Percentiles rank a stretch among this genome's conserved stretches.
Conservation (phyloP, 2,113 vertebrate genomes). For the Notechis scutatus region DNA sequence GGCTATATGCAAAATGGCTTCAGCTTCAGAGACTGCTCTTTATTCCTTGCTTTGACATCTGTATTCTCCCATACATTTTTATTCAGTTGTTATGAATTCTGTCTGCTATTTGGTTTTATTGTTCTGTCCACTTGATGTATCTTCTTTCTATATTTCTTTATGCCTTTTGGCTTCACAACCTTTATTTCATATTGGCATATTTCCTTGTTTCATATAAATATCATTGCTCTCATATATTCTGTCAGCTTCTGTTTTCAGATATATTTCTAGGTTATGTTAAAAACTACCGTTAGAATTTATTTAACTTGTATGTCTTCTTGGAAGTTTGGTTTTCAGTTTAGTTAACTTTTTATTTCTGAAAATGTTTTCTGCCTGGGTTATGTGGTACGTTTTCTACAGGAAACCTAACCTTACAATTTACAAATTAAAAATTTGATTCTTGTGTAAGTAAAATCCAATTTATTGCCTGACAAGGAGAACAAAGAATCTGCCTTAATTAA, state of each 20-base stretch:
- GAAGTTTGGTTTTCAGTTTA: background rate
- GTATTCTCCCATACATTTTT: accelerated
- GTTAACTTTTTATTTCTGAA: background rate
- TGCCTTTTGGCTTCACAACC: background rate
- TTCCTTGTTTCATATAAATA: background rate
- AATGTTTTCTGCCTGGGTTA: background rate
- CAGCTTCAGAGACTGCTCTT: background rate
- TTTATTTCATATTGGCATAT: background rate
- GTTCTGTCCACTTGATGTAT: background rate
- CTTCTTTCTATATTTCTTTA: accelerated
- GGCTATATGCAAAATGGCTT: background rate
- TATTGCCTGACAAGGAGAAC: background rate
- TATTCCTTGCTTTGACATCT: background rate
- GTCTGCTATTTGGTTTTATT: background rate
- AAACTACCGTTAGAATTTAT: background rate
- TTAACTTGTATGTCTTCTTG: background rate
- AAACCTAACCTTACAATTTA: background rate
- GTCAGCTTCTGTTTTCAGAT: background rate
- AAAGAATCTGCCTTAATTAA: background rate
- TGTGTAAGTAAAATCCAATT: background rate
- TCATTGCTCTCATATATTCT: background rate
- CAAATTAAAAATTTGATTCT: background rate
- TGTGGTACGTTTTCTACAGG: background rate
- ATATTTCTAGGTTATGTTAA: background rate
- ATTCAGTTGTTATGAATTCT: background rate